phyloP scores from a whole-genome alignment of 2,888 invertebrate genomes.

The Aleiodes leptofemur region DNA sequence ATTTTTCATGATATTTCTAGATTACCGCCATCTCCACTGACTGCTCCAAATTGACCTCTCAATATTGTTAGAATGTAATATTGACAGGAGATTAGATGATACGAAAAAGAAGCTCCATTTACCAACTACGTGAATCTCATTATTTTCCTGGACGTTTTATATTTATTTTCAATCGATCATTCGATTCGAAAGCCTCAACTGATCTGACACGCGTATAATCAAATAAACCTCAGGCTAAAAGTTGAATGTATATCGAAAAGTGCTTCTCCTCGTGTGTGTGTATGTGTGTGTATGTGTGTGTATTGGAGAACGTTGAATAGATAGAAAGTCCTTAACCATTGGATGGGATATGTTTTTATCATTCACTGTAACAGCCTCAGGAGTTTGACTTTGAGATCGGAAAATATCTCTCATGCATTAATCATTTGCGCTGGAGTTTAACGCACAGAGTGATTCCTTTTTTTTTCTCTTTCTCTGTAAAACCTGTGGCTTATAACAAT shows the following conservation, averaged over 20 bases:
- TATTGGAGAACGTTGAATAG: constrained; percentile 14
- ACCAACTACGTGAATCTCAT: constrained; percentile 54
- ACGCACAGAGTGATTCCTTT: constrained; percentile 1
- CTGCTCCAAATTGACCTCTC: constrained; percentile 19
- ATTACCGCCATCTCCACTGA: neutral
- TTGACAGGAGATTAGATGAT: constrained; percentile 57
- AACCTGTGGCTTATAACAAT: constrained; percentile 23
- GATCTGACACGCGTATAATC: constrained; percentile 58
- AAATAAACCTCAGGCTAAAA: constrained; percentile 50
- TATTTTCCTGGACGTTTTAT: constrained; percentile 56
- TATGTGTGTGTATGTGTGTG: neutral
- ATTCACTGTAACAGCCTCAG: constrained; percentile 49
- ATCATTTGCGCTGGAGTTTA: constrained; percentile 61
- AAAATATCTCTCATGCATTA: constrained; percentile 72
- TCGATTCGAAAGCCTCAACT: constrained; percentile 58
- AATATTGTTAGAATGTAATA: constrained; percentile 20
- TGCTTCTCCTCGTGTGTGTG: no score
- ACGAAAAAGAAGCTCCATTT: constrained; percentile 34
- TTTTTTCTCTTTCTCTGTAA: neutral
- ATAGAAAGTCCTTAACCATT: constrained; percentile 54
- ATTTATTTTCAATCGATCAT: constrained; percentile 61
- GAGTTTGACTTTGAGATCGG: constrained; percentile 61
- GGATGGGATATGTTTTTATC: constrained; percentile 40
- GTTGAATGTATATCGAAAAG: neutral
- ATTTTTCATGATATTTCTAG: no score